Conservation (phyloP, 1,140 invertebrate genomes). For the Oedothorax gibbosus region DNA sequence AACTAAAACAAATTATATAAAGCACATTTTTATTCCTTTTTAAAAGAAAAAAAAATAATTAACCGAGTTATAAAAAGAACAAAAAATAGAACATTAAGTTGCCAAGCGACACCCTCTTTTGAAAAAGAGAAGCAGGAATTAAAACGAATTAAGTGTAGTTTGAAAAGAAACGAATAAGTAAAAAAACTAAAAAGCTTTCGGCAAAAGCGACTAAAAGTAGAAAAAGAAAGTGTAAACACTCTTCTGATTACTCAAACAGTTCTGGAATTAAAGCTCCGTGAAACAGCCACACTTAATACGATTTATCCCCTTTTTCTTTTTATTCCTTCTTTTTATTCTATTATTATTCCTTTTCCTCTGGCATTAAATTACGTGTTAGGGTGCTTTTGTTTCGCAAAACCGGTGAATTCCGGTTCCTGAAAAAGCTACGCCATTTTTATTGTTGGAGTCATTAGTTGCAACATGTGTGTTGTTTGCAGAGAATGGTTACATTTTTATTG, state of each 20-base stretch:
- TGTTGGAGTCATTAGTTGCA: background rate
- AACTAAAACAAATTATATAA: constrained; percentile 28
- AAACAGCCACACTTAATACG: constrained; percentile 59
- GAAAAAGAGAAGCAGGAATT: constrained; percentile 1
- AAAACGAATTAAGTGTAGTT: background rate
- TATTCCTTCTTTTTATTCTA: constrained; percentile 31
- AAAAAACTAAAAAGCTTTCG: background rate
- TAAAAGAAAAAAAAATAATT: constrained; percentile 23
- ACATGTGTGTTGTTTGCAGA: background rate
- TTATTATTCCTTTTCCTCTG: constrained; percentile 9
- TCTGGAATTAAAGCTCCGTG: constrained; percentile 54
- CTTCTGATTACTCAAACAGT: constrained; percentile 55
- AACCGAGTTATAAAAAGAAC: constrained; percentile 37
- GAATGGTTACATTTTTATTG: constrained; percentile 36
- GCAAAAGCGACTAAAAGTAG: background rate
- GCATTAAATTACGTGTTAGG: constrained; percentile 55
- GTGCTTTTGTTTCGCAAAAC: constrained; percentile 51
- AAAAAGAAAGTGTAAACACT: constrained; percentile 56
- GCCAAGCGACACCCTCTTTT: background rate
- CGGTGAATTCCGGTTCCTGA: constrained; percentile 40
- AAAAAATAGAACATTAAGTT: constrained; percentile 23
- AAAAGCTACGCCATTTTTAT: constrained; percentile 16
- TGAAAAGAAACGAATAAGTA: constrained; percentile 10
- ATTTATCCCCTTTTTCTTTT: constrained; percentile 46
- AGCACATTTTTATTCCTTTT: constrained; percentile 11